Conservation (phyloP, 2,113 vertebrate species). For the Pandion haliaetus region DNA sequence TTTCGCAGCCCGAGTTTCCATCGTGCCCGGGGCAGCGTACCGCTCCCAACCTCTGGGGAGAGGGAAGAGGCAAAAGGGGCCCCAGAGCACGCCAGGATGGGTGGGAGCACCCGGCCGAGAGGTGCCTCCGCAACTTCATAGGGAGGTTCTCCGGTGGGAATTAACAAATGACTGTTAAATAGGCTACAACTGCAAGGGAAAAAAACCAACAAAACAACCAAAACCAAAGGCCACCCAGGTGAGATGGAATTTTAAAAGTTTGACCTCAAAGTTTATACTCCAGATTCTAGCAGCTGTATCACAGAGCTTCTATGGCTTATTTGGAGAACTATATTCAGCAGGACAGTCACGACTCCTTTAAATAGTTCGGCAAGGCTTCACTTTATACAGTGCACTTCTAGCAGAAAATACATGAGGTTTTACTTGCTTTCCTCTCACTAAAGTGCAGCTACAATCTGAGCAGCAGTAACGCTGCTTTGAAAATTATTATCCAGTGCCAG, state of each 20-base stretch:
- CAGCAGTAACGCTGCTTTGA: neutral
- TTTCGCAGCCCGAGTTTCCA: neutral
- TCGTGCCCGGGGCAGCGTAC: no score
- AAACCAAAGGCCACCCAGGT: neutral
- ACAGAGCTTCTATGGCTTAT: neutral
- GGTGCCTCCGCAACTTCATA: neutral
- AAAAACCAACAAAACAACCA: neutral
- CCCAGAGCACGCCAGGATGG: neutral
- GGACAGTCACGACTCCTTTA: fast-evolving
- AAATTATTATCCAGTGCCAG: neutral
- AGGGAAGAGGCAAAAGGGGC: neutral
- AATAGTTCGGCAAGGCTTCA: neutral
- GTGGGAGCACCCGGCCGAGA: neutral
- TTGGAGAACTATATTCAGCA: neutral
- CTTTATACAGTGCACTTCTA: neutral
- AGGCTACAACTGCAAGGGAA: neutral
- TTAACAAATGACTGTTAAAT: neutral
- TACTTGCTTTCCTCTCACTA: neutral
- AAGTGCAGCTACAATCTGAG: neutral
- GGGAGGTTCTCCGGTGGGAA: neutral
- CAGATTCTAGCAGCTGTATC: neutral
- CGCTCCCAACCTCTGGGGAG: neutral
- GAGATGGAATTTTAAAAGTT: neutral
- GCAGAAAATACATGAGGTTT: neutral
- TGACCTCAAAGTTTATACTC: neutral